Evolutionary conservation across 2,888 invertebrate species (phyloP).

Genomic region (Troides oblongomaculatus): DNA sequence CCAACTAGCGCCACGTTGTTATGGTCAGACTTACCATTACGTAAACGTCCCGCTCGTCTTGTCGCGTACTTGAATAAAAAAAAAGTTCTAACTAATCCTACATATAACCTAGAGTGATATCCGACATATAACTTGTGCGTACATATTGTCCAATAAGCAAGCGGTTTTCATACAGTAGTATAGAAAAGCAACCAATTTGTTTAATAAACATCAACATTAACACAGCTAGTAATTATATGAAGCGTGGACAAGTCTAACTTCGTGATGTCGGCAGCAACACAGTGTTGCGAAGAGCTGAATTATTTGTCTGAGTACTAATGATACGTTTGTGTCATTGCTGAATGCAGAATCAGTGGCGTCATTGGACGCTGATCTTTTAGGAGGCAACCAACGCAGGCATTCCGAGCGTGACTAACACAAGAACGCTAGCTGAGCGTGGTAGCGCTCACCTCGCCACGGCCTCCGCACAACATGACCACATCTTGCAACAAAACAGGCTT

Average conservation of each 20-base stretch:
- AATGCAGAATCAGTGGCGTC: conserved; percentile 24
- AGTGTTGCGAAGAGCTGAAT: conserved; percentile 8
- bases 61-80: no score
- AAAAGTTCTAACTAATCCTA: no score
- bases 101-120: no score
- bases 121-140: no score
- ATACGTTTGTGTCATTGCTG: not conserved
- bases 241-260: conserved; percentile 8
- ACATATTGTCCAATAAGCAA: not conserved
- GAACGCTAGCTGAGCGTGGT: conserved; percentile 49
- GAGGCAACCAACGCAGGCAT: conserved; percentile 59
- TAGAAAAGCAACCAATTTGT: conserved; percentile 10
- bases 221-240: not conserved
- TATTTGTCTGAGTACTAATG: conserved; percentile 13
- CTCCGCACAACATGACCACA: conserved; percentile 63
- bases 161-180: not conserved
- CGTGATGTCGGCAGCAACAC: conserved; percentile 18
- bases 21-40: no score
- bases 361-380: conserved; percentile 48
- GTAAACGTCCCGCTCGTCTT: no score
- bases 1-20: no score
- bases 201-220: conserved; percentile 29
- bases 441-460: conserved; percentile 69
- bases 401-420: conserved; percentile 70
- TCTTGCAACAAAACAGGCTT: conserved; percentile 70